Conservation (phyloP, 2,888 invertebrate species). For the Tuta absoluta region DNA sequence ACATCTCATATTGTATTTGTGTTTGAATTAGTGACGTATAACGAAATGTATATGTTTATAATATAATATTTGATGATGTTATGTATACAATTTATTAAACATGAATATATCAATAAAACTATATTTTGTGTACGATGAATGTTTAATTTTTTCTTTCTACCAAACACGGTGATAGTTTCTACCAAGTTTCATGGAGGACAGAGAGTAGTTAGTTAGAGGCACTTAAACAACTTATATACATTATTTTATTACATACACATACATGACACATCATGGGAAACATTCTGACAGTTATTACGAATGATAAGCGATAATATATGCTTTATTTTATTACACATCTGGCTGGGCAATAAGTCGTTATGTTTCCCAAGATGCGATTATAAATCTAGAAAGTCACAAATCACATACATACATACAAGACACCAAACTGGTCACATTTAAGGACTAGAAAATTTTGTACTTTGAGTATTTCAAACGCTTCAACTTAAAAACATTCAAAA, state of each 20-base stretch:
- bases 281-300: background rate
- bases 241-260: slow-evolving; percentile 19
- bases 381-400: slow-evolving; percentile 24
- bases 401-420: slow-evolving; percentile 28
- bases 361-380: slow-evolving; percentile 2
- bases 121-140: slow-evolving; percentile 80
- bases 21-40: slow-evolving; percentile 79
- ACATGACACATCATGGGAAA: background rate
- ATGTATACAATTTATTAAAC: slow-evolving; percentile 82
- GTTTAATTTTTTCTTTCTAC: slow-evolving; percentile 65
- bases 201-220: slow-evolving; percentile 28
- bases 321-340: background rate
- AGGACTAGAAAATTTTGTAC: slow-evolving; percentile 72
- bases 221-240: slow-evolving; percentile 15
- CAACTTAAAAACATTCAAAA: slow-evolving; percentile 19
- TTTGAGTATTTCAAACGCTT: slow-evolving; percentile 51
- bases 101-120: slow-evolving; percentile 82
- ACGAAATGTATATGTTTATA: slow-evolving; percentile 81
- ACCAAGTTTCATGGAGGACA: slow-evolving; percentile 28
- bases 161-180: slow-evolving; percentile 37
- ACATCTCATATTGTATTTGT: slow-evolving; percentile 81
- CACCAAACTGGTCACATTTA: slow-evolving; percentile 46
- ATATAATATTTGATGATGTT: slow-evolving; percentile 82
- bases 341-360: background rate
- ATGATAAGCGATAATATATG: background rate